Conservation (phyloP, 2,113 vertebrate genomes). For the Malaclemys terrapin region DNA sequence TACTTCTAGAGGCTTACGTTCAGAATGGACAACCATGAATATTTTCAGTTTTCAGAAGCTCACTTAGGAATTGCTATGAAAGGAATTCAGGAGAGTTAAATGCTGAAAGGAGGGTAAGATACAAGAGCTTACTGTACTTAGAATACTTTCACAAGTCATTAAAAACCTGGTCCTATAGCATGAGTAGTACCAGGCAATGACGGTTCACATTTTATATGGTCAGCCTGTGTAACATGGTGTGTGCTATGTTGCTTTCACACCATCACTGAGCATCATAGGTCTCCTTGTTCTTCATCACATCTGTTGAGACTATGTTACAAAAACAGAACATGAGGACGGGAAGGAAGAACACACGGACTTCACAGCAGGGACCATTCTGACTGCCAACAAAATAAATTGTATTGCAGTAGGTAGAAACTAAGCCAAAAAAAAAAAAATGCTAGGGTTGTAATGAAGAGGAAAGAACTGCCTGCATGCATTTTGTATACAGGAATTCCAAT, state of each 20-base stretch:
- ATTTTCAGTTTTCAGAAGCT: not conserved
- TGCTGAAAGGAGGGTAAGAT: not conserved
- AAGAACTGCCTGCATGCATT: not conserved
- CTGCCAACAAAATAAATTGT: conserved; percentile 33
- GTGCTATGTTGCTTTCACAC: not conserved
- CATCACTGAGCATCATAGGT: not conserved
- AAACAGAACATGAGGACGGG: conserved; percentile 12
- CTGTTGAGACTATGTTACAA: conserved; percentile 23
- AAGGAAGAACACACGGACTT: conserved; percentile 20
- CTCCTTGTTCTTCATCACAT: conserved; percentile 27
- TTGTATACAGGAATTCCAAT: not conserved
- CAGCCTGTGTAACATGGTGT: not conserved
- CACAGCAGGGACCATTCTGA: conserved; percentile 7
- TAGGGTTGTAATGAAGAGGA: not conserved
- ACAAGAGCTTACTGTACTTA: not conserved
- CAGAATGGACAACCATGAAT: not conserved
- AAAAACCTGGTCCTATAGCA: not conserved
- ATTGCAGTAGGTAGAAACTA: fast-evolving
- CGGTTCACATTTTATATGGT: conserved; percentile 25
- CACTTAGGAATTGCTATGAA: not conserved
- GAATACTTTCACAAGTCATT: conserved; percentile 27
- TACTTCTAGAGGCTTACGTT: not conserved
- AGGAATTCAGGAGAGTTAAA: not conserved
- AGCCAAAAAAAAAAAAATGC: not conserved
- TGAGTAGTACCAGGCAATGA: conserved; percentile 20